These are phyloP conservation scores for Catostomus latipinnis DNA, from an alignment of 2,797 vertebrate species.

Conservation along the genomic window DNA sequence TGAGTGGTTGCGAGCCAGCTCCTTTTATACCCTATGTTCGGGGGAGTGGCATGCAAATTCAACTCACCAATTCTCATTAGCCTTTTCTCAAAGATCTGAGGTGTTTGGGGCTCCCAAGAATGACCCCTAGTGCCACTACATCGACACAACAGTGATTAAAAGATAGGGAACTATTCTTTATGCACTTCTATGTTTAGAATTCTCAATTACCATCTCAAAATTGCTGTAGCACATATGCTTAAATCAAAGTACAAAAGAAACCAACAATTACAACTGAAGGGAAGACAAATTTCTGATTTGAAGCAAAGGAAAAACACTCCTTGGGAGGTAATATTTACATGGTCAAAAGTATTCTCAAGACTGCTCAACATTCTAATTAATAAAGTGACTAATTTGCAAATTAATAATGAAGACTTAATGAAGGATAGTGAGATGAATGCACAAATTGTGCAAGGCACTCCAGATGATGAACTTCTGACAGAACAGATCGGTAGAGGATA, in stretches of 20 bases:
- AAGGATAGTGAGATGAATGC: background rate
- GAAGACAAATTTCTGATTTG: conserved; percentile 1
- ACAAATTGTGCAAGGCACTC: conserved; percentile 26
- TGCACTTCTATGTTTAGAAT: background rate
- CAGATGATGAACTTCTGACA: conserved; percentile 36
- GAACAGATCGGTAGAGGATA: conserved; percentile 28
- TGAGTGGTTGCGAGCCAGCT: too few species aligned
- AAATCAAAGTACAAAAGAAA: conserved; percentile 30
- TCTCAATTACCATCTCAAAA: background rate
- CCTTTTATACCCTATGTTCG: too few species aligned
- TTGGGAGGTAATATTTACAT: too few species aligned
- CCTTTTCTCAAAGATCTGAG: background rate
- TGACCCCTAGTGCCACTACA: too few species aligned
- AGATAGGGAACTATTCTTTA: too few species aligned
- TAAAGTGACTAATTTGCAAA: too few species aligned
- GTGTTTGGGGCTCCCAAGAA: background rate
- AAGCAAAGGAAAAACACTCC: background rate
- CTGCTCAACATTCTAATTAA: too few species aligned
- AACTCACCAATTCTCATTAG: too few species aligned
- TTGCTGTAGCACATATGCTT: background rate
- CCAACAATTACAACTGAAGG: conserved; percentile 12
- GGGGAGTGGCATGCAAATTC: too few species aligned
- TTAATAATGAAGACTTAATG: too few species aligned
- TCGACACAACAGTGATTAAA: too few species aligned
- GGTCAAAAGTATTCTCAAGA: background rate